Evolutionary conservation across 2,888 invertebrate genomes (phyloP).

Genomic region (Seira sanloemensis): DNA sequence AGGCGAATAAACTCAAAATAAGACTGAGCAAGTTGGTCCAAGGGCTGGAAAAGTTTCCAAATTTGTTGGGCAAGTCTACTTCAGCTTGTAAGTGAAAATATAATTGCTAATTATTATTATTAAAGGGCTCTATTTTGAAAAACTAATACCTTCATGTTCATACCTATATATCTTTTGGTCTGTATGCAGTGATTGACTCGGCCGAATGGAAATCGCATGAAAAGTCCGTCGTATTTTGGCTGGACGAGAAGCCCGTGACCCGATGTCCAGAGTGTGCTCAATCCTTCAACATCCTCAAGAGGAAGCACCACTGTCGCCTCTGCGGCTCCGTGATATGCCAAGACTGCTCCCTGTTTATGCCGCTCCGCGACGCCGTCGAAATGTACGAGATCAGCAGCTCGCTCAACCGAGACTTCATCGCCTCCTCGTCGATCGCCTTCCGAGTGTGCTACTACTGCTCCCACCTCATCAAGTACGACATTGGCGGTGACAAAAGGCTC

Average conservation of each 20-base stretch:
- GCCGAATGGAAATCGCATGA: conserved; percentile 78
- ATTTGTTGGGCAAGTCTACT: conserved; percentile 49
- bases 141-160: no score
- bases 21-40: conserved; percentile 87
- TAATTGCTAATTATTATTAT: no score
- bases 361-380: conserved; percentile 74
- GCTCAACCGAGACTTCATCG: conserved; percentile 46
- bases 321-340: conserved; percentile 96
- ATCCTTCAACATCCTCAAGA: conserved; percentile 88
- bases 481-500: conserved; percentile 2
- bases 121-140: no score
- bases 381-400: conserved; percentile 53
- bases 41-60: conserved; percentile 60
- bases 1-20: conserved; percentile 96
- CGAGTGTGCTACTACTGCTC: conserved; percentile 66
- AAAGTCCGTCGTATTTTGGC: conserved; percentile 89
- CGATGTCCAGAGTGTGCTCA: conserved; percentile 94
- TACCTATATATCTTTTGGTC: no score
- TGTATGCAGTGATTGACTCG: conserved; percentile 62
- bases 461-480: conserved; percentile 45
- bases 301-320: conserved; percentile 97
- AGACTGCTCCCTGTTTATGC: conserved; percentile 91
- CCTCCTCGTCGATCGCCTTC: conserved; percentile 58
- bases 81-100: conserved; percentile 53
- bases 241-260: conserved; percentile 92